Conservation (phyloP, 2,797 vertebrate genomes). For the Galaxias olidus region DNA sequence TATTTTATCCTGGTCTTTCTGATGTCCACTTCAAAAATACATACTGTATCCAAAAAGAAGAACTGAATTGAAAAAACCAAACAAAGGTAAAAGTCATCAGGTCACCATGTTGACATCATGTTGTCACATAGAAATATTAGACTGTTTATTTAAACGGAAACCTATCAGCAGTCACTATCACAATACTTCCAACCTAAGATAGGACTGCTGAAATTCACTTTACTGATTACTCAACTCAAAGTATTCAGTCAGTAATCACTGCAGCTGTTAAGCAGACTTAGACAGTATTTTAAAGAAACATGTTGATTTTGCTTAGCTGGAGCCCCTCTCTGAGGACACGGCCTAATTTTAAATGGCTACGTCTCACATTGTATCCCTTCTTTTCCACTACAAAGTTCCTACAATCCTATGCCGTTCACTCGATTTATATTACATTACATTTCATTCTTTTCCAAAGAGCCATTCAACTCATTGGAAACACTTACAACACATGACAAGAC, state of each 20-base stretch:
- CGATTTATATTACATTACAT: slow-evolving; percentile 21
- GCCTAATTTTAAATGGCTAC: too few relatives aligned
- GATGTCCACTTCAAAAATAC: slow-evolving; percentile 3
- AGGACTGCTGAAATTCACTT: not conserved
- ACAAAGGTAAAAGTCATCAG: not conserved
- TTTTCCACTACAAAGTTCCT: too few relatives aligned
- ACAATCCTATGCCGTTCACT: not conserved
- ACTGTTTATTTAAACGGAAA: not conserved
- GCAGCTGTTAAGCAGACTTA: not conserved
- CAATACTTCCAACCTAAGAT: too few relatives aligned
- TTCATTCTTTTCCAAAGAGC: slow-evolving; percentile 38
- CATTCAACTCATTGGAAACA: slow-evolving; percentile 37
- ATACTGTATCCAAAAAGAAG: not conserved
- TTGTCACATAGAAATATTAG: not conserved
- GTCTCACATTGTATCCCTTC: too few relatives aligned
- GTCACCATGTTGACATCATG: not conserved
- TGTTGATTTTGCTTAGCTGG: too few relatives aligned
- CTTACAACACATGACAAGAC: slow-evolving; percentile 33
- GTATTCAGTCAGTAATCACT: not conserved
- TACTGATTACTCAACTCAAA: not conserved
- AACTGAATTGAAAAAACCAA: not conserved
- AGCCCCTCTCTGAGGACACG: too few relatives aligned
- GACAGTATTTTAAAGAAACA: too few relatives aligned
- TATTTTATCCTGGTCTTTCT: not conserved
- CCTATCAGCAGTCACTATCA: not conserved